Evolutionary conservation across 2,888 invertebrate species (phyloP).

Genomic region (Aphidius colemani): DNA sequence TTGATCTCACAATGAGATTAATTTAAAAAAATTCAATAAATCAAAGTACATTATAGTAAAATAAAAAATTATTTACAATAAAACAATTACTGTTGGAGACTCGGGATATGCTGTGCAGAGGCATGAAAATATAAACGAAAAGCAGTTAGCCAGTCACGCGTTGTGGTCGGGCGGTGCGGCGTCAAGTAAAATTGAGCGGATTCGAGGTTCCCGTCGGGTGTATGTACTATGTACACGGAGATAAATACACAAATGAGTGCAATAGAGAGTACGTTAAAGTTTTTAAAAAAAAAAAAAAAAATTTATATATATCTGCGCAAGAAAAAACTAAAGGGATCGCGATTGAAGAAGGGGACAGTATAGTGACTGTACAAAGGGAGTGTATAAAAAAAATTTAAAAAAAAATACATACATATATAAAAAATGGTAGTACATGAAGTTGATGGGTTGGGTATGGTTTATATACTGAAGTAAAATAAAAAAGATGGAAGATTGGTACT

Average conservation of each 20-base stretch:
- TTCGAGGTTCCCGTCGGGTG: constrained; percentile 30
- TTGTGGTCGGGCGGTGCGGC: constrained; percentile 51
- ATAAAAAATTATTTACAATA: neutral
- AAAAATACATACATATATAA: neutral
- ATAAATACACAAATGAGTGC: too few relatives aligned
- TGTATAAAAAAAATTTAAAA: neutral
- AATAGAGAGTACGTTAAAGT: neutral
- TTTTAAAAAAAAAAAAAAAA: constrained; percentile 16
- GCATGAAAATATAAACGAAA: constrained; percentile 46
- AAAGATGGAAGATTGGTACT: constrained; percentile 35
- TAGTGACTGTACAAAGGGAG: neutral
- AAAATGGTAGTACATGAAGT: neutral
- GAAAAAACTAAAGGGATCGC: neutral
- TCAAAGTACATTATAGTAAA: constrained; percentile 1
- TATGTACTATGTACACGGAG: too few relatives aligned
- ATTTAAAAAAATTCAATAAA: neutral
- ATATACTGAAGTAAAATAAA: neutral
- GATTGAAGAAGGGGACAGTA: neutral
- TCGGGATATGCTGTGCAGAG: constrained; percentile 31
- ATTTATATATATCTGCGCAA: constrained; percentile 1
- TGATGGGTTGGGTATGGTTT: too few relatives aligned
- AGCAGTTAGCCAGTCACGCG: constrained; percentile 59
- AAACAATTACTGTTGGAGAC: constrained; percentile 30
- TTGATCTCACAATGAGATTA: too few relatives aligned
- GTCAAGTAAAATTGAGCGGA: constrained; percentile 48